Percentiles rank a stretch among this genome's conserved stretches.
These are phyloP conservation scores for Protobothrops mucrosquamatus DNA, from an alignment of 2,113 vertebrate genomes.

Conservation along the genomic window DNA sequence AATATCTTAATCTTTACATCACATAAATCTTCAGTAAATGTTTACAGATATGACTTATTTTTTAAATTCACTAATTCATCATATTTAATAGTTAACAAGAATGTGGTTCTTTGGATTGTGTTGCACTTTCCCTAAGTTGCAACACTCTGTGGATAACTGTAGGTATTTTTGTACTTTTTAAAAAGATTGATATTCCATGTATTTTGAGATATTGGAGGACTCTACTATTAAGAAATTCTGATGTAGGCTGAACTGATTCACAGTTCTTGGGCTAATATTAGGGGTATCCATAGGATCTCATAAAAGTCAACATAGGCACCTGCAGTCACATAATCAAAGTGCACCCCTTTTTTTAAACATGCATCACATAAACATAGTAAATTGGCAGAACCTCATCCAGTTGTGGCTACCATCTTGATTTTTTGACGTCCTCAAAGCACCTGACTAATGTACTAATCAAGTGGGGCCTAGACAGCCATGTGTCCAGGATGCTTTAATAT, in stretches of 20 bases:
- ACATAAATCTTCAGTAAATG: neutral
- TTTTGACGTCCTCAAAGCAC: neutral
- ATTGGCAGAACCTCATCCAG: neutral
- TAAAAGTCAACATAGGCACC: neutral
- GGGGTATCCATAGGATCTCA: neutral
- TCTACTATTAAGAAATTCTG: neutral
- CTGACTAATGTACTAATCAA: neutral
- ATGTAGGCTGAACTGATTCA: neutral
- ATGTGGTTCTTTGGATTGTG: neutral
- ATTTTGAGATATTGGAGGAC: neutral
- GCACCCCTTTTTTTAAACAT: neutral
- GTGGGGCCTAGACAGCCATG: neutral
- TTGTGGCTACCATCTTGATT: neutral
- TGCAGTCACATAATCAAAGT: neutral
- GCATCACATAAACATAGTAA: neutral
- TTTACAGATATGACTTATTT: neutral
- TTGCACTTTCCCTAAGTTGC: neutral
- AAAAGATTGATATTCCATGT: neutral
- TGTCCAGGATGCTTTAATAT: neutral
- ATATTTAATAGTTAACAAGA: neutral
- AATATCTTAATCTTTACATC: neutral
- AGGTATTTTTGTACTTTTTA: neutral
- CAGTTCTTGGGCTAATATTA: neutral
- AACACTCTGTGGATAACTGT: neutral
- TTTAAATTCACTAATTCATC: neutral